A percentile compares a stretch with the other conserved stretches of the same genome.
Conservation (phyloP, 2,113 vertebrate species). For the Anguilla japonica region DNA sequence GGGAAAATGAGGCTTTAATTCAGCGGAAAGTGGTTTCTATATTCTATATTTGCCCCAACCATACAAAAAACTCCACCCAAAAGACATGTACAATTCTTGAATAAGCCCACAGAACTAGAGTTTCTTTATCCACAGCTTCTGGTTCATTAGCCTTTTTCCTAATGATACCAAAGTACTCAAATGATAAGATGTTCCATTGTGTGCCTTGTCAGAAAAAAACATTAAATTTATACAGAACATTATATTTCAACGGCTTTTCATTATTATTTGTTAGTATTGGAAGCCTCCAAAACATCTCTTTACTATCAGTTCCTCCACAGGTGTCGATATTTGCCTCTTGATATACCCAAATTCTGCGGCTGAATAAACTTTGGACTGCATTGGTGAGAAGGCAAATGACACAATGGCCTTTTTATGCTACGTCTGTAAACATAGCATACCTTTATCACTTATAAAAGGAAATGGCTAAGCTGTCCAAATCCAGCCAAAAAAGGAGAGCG, state of each 20-base stretch:
- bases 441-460: conserved; percentile 2
- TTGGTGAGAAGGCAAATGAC: neutral
- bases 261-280: neutral
- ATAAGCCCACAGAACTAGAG: conserved; percentile 56
- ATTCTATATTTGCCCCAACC: conserved; percentile 65
- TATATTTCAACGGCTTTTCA: neutral
- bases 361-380: neutral
- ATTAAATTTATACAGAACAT: neutral
- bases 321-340: neutral
- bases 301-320: neutral
- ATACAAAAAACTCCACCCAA: conserved; percentile 66
- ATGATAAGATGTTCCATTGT: conserved; percentile 29
- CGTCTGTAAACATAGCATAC: neutral
- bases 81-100: conserved; percentile 50
- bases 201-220: neutral
- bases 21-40: conserved; percentile 64
- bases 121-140: conserved; percentile 52
- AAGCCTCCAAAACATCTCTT: neutral
- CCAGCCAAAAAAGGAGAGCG: neutral
- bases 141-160: conserved; percentile 38
- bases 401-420: neutral
- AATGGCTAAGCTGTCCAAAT: neutral
- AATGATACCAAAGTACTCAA: conserved; percentile 27
- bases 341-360: neutral
- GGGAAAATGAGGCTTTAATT: conserved; percentile 57